phyloP scores from a whole-genome alignment of 2,888 invertebrate species.

The Vandiemenella viatica region DNA sequence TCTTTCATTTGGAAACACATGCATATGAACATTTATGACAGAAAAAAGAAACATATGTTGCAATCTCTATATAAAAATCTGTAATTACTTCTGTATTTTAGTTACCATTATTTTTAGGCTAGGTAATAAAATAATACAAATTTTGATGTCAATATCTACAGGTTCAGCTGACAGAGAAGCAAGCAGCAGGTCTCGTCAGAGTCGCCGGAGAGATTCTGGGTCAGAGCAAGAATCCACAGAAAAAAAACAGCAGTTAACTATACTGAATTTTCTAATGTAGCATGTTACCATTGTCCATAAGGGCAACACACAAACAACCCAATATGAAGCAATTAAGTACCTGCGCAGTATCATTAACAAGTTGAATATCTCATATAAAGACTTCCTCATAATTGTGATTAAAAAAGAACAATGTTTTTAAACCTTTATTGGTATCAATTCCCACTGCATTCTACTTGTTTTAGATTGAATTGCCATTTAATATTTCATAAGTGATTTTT shows the following conservation, averaged over 20 bases:
- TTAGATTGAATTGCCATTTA: no score
- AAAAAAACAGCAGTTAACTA: slow-evolving; percentile 1
- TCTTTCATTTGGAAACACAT: no score
- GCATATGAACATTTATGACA: no score
- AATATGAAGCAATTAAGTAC: slow-evolving; percentile 8
- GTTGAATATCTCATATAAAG: no score
- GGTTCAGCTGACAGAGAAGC: slow-evolving; percentile 17
- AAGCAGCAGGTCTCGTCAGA: slow-evolving; percentile 15
- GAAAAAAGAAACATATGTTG: no score
- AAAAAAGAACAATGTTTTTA: no score
- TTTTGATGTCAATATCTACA: slow-evolving; percentile 4
- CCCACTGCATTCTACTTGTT: no score
- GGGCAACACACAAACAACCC: slow-evolving; percentile 10
- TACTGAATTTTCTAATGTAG: neutral
- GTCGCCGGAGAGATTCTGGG: slow-evolving; percentile 17
- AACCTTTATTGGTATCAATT: no score
- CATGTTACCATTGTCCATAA: slow-evolving; percentile 9
- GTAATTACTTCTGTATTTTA: neutral
- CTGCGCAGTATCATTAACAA: no score
- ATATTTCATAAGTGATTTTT: no score
- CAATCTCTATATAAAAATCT: neutral
- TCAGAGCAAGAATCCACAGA: slow-evolving; percentile 17
- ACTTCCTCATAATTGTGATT: no score
- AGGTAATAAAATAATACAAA: neutral
- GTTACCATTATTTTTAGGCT: neutral